These are phyloP conservation scores for Hozukius guyotensis DNA, from an alignment of 2,797 vertebrate genomes.

Conservation along the genomic window DNA sequence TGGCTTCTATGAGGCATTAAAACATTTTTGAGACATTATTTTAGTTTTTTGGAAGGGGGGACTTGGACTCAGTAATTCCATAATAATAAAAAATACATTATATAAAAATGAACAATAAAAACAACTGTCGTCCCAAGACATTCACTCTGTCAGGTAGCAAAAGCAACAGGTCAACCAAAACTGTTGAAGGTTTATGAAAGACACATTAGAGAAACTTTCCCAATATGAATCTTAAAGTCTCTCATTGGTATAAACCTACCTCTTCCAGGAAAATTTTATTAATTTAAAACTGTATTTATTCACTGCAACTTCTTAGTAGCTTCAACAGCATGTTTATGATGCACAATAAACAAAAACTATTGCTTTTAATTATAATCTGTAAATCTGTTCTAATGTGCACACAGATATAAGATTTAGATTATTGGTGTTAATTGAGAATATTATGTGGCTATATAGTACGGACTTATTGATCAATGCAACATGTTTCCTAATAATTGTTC, in stretches of 20 bases:
- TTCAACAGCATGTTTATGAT: background rate
- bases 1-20: background rate
- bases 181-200: background rate
- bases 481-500: background rate
- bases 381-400: background rate
- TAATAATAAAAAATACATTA: background rate
- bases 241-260: background rate
- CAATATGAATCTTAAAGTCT: background rate
- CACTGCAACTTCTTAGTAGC: background rate
- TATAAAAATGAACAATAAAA: background rate
- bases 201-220: background rate
- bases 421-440: background rate
- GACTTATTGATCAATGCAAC: background rate
- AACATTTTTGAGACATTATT: background rate
- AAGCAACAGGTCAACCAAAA: background rate
- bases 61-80: background rate
- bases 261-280: background rate
- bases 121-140: background rate
- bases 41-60: fast-evolving
- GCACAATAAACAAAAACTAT: background rate
- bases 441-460: background rate
- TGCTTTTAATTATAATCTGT: background rate
- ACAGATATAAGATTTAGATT: background rate
- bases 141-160: background rate
- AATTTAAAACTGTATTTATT: background rate